Conservation (phyloP, 1,140 invertebrate species). For the Metopolophium dirhodum region DNA sequence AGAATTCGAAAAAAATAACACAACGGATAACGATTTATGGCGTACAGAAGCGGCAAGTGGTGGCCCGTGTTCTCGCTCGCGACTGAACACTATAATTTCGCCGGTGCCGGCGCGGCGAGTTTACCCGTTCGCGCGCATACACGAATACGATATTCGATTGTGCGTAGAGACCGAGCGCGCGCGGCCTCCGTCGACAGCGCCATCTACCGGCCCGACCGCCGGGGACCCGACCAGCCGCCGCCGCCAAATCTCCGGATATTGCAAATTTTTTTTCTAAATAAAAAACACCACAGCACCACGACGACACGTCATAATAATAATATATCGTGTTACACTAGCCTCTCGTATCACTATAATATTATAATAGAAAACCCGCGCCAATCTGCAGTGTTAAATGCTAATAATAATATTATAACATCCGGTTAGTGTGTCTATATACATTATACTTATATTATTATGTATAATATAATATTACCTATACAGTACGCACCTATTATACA, state of each 20-base stretch:
- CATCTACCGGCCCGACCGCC: neutral
- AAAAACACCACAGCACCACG: neutral
- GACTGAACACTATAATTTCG: conserved; percentile 54
- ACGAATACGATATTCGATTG: conserved; percentile 43
- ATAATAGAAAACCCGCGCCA: neutral
- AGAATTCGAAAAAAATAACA: neutral
- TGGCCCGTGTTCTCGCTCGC: conserved; percentile 54
- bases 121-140: conserved; percentile 50
- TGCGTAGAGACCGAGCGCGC: conserved; percentile 18
- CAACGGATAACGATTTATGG: conserved; percentile 11
- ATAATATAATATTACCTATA: no score
- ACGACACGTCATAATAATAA: neutral
- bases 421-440: neutral
- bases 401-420: neutral
- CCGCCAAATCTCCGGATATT: neutral
- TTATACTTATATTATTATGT: no score
- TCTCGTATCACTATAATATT: neutral
- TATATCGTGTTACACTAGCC: neutral
- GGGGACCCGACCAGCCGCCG: neutral
- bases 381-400: neutral
- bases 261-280: neutral
- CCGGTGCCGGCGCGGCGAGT: conserved; percentile 55
- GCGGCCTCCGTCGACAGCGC: neutral
- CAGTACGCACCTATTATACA: no score
- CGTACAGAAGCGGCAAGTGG: conserved; percentile 46